Evolutionary conservation across 2,113 vertebrate genomes (phyloP).

Genomic region (Calidris pugnax): DNA sequence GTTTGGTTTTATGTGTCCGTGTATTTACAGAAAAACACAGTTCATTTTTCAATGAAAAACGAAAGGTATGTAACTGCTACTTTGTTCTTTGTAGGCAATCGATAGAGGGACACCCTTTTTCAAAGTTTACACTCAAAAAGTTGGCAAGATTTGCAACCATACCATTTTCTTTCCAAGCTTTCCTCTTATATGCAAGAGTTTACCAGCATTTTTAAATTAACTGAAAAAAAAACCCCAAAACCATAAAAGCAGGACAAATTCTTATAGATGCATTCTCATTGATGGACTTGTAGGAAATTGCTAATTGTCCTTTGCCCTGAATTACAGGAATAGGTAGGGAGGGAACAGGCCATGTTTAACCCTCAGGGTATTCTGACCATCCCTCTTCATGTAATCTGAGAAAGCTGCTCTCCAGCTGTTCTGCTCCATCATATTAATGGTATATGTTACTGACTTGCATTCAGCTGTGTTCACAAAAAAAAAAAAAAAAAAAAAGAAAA

Average conservation of each 20-base stretch:
- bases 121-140: not conserved
- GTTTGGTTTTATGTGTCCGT: not conserved
- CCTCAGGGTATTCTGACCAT: constrained; percentile 8
- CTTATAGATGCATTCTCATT: not conserved
- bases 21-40: not conserved
- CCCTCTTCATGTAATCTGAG: constrained; percentile 9
- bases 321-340: constrained; percentile 8
- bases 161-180: not conserved
- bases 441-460: not conserved
- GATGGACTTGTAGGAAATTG: constrained; percentile 28
- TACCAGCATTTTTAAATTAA: not conserved
- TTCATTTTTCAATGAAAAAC: not conserved
- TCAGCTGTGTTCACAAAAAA: not conserved
- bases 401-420: constrained; percentile 41
- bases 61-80: not conserved
- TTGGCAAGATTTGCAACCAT: not conserved
- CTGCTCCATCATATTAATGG: not conserved
- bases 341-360: constrained; percentile 17
- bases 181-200: not conserved
- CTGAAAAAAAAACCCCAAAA: not conserved
- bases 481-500: not conserved
- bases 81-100: not conserved
- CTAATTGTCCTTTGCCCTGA: constrained; percentile 42
- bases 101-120: not conserved
- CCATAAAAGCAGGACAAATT: not conserved